phyloP scores from a whole-genome alignment of 1,140 invertebrate genomes.

The Brachionus rubens region DNA sequence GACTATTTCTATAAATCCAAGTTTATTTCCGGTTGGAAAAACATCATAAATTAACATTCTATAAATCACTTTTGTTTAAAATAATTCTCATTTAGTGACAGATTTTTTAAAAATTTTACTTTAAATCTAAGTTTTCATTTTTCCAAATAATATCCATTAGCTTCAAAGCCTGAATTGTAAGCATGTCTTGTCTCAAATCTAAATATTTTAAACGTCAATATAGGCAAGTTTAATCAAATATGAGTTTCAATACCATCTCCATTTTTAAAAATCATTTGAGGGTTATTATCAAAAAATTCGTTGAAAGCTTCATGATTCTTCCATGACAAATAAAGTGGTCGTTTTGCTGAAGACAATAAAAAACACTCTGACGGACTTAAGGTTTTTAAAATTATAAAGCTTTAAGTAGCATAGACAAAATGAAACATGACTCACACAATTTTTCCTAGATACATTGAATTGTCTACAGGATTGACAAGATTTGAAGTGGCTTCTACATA shows the following conservation, averaged over 20 bases:
- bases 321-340: slow-evolving; percentile 87
- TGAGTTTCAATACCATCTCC: slow-evolving; percentile 72
- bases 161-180: slow-evolving; percentile 85
- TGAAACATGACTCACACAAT: too few relatives aligned
- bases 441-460: neutral
- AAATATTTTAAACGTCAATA: too few relatives aligned
- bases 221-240: neutral
- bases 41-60: slow-evolving; percentile 93
- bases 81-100: too few relatives aligned
- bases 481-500: slow-evolving; percentile 62
- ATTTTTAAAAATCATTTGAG: slow-evolving; percentile 83
- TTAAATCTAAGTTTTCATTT: slow-evolving; percentile 78
- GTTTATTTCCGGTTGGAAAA: slow-evolving; percentile 82
- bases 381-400: neutral
- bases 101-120: neutral
- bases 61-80: neutral
- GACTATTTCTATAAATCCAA: slow-evolving; percentile 91
- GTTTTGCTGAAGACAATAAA: slow-evolving; percentile 97
- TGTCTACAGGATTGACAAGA: slow-evolving; percentile 61
- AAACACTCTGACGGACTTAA: slow-evolving; percentile 67
- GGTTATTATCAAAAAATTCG: slow-evolving; percentile 58
- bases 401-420: too few relatives aligned
- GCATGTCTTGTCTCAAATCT: slow-evolving; percentile 89
- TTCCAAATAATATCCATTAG: slow-evolving; percentile 97
- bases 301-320: slow-evolving; percentile 77